These are phyloP conservation scores for Synanthedon andrenaeformis DNA, from an alignment of 2,888 invertebrate species.

Conservation along the genomic window DNA sequence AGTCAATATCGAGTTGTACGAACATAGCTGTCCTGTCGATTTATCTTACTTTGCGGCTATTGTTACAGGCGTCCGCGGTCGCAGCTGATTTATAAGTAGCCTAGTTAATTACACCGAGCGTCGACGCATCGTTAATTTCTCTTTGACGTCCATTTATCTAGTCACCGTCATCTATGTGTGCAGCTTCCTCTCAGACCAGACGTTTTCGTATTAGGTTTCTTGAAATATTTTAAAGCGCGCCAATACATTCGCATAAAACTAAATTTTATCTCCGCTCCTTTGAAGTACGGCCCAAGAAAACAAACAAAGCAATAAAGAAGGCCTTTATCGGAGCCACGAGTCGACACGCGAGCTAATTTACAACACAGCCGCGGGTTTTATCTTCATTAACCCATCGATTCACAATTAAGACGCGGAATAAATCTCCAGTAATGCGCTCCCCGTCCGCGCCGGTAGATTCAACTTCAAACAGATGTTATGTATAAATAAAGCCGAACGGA, in stretches of 20 bases:
- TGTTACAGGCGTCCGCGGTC: conserved; percentile 52
- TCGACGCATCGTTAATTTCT: conserved; percentile 51
- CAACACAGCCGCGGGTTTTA: conserved; percentile 69
- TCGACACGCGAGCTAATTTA: conserved; percentile 71
- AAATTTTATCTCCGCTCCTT: conserved; percentile 64
- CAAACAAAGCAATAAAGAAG: conserved; percentile 70
- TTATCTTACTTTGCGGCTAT: conserved; percentile 66
- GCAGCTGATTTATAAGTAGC: conserved; percentile 61
- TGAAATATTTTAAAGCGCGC: background rate
- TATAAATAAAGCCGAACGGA: conserved; percentile 70
- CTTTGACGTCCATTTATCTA: conserved; percentile 17
- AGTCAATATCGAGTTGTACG: conserved; percentile 58
- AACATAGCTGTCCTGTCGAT: conserved; percentile 55
- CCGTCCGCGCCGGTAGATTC: conserved; percentile 67
- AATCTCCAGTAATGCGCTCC: conserved; percentile 68
- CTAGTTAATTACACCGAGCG: conserved; percentile 55
- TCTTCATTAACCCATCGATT: conserved; percentile 72
- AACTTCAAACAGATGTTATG: conserved; percentile 70
- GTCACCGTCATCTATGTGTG: conserved; percentile 33
- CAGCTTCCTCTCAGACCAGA: background rate
- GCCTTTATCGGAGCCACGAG: conserved; percentile 67
- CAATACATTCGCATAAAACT: conserved; percentile 62
- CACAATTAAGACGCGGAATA: conserved; percentile 71
- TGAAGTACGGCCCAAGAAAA: conserved; percentile 67
- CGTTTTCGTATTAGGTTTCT: background rate